Evolutionary conservation across 1,140 invertebrate species (phyloP).

Genomic region (Andrena cerasifolii): DNA sequence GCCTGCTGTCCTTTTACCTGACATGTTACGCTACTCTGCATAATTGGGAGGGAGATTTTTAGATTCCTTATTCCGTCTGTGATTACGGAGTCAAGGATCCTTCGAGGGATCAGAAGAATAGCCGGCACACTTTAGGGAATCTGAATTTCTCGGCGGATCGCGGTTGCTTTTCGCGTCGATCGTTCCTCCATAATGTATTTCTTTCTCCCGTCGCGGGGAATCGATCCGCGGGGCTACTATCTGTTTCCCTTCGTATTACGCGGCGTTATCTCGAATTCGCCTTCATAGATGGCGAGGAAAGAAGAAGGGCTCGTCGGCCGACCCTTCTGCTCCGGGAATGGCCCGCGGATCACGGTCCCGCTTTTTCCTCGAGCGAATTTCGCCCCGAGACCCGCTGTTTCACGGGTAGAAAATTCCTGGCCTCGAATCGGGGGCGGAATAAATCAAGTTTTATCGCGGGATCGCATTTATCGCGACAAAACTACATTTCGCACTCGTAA

Average conservation of each 20-base stretch:
- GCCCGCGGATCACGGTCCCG: neutral
- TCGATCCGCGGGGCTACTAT: constrained; percentile 18
- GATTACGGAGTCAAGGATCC: neutral
- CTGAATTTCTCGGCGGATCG: neutral
- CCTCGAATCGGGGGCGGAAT: neutral
- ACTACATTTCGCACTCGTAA: constrained; percentile 16
- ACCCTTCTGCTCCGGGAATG: neutral
- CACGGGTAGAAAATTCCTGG: neutral
- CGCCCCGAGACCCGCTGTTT: neutral
- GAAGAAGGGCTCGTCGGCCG: neutral
- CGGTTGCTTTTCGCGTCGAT: constrained; percentile 1
- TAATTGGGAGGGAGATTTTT: neutral
- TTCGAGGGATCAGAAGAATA: neutral
- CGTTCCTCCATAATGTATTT: constrained; percentile 10
- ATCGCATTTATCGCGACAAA: constrained; percentile 7
- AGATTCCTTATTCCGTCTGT: neutral
- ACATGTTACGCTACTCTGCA: no score
- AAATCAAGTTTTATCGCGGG: constrained; percentile 30
- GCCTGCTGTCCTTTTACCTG: neutral
- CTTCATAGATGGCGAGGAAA: neutral
- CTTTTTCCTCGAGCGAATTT: neutral
- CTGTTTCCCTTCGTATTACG: constrained; percentile 2
- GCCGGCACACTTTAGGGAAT: neutral
- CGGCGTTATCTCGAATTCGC: constrained; percentile 27
- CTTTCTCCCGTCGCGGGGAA: constrained; percentile 9